Conservation (phyloP, 2,797 vertebrate genomes). For the Sus cebifrons region DNA sequence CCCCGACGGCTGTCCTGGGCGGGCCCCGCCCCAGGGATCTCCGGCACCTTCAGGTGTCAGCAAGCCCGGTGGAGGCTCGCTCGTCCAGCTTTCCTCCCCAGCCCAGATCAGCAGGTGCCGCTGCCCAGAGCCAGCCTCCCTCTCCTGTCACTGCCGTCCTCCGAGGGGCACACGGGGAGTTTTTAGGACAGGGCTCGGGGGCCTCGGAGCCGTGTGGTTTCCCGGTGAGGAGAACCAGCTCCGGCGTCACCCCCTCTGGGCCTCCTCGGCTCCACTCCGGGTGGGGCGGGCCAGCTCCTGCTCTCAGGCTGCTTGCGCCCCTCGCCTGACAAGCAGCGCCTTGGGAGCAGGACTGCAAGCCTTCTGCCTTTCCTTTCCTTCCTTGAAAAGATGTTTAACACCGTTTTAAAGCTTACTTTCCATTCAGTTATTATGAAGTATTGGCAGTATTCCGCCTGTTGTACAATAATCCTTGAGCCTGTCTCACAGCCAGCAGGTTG, state of each 20-base stretch:
- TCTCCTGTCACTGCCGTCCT: background rate
- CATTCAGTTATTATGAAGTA: too few species aligned
- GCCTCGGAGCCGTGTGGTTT: background rate
- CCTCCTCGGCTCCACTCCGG: background rate
- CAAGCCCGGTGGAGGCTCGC: background rate
- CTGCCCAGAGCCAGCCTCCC: background rate
- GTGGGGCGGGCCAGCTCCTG: too few species aligned
- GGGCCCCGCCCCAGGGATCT: background rate
- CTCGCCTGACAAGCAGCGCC: background rate
- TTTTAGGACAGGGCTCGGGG: background rate
- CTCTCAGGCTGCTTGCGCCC: background rate
- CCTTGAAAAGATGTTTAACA: background rate
- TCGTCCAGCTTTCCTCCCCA: background rate
- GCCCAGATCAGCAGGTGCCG: too few species aligned
- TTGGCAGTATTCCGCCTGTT: background rate
- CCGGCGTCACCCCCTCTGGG: background rate
- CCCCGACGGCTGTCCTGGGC: background rate
- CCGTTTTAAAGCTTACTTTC: background rate
- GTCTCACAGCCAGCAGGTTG: background rate
- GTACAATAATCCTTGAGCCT: background rate
- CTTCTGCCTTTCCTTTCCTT: background rate
- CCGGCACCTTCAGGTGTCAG: background rate
- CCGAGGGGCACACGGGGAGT: rapidly evolving
- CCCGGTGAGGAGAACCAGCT: background rate
- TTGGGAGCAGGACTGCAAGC: background rate